Conservation (phyloP, 92 coral and sea anemone genomes). For the Porites lobata region DNA sequence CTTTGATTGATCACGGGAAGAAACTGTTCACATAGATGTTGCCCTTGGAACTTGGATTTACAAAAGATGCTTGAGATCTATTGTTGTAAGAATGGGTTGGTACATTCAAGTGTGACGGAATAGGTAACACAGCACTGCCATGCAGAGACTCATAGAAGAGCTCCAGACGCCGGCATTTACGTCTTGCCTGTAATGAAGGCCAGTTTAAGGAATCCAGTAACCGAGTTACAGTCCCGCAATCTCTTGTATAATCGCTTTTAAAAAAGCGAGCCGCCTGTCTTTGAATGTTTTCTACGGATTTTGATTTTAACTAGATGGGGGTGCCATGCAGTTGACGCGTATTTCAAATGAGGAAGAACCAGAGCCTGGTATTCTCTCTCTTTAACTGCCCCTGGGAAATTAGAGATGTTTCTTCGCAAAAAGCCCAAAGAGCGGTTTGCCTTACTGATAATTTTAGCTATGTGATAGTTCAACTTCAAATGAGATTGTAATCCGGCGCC, state of each 20-base stretch:
- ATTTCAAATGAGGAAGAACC: conserved; percentile 39
- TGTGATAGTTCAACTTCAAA: conserved; percentile 4
- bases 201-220: conserved; percentile 3
- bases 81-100: no score
- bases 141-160: conserved; percentile 5
- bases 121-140: no score
- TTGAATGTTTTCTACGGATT: conserved; percentile 2
- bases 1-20: no score
- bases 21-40: no score
- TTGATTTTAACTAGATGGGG: conserved; percentile 30
- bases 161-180: conserved; percentile 26
- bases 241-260: conserved; percentile 13
- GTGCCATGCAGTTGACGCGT: conserved; percentile 45
- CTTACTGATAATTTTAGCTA: not conserved
- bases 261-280: conserved; percentile 44
- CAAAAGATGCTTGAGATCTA: no score
- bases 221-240: conserved; percentile 3
- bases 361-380: conserved; percentile 29
- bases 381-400: conserved; percentile 26
- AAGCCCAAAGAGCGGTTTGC: conserved; percentile 30
- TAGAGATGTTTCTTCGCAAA: conserved; percentile 33
- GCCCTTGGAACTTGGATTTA: no score
- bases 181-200: conserved; percentile 9
- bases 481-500: not conserved
- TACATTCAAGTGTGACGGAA: no score